phyloP scores from a whole-genome alignment of 2,113 vertebrate genomes.

The Coreoperca whiteheadi region DNA sequence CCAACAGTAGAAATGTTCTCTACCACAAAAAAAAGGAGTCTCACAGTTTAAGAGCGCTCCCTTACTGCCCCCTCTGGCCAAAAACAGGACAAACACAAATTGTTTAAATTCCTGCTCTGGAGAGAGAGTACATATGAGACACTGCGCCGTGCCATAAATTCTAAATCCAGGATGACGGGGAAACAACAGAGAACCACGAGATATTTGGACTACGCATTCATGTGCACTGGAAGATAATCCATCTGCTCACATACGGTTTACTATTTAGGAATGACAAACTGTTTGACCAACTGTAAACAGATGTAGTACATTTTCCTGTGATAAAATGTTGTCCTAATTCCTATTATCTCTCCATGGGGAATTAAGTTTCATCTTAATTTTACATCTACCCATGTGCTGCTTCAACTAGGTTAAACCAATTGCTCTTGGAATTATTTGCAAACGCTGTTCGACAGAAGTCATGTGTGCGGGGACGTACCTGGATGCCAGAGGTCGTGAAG shows the following conservation, averaged over 20 bases:
- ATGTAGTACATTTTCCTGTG: neutral
- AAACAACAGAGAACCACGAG: conserved; percentile 34
- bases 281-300: conserved; percentile 4
- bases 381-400: neutral
- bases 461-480: conserved; percentile 81
- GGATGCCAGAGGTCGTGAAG: conserved; percentile 99
- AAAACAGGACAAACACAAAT: conserved; percentile 27
- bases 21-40: conserved; percentile 11
- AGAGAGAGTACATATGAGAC: conserved; percentile 27
- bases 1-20: conserved; percentile 42
- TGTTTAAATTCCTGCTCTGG: conserved; percentile 62
- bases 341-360: neutral
- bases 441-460: neutral
- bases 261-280: conserved; percentile 4
- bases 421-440: neutral
- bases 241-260: neutral
- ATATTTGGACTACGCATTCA: conserved; percentile 36
- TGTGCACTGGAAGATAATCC: conserved; percentile 13
- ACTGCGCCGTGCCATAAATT: conserved; percentile 34
- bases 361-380: neutral
- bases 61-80: conserved; percentile 69
- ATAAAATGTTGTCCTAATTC: neutral
- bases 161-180: conserved; percentile 31
- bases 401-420: neutral
- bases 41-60: conserved; percentile 21